phyloP scores from a whole-genome alignment of 2,888 invertebrate species.

The Carcina quercana region DNA sequence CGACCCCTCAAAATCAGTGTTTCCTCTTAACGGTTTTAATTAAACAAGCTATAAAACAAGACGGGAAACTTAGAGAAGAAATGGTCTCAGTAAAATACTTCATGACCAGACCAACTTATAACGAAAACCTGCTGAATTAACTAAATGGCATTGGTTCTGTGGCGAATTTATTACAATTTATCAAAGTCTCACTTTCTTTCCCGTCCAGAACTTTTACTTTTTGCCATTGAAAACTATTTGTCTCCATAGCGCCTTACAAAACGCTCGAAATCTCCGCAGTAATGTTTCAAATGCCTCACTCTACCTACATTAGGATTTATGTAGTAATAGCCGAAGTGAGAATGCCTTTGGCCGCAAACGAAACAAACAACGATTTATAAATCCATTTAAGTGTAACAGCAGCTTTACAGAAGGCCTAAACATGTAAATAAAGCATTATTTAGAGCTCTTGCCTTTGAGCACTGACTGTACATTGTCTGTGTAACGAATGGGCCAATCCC shows the following conservation, averaged over 20 bases:
- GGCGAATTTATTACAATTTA: slow-evolving; percentile 12
- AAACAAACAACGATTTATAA: slow-evolving; percentile 5
- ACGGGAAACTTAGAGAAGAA: no score
- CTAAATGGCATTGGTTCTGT: slow-evolving; percentile 4
- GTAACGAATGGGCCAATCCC: slow-evolving; percentile 39
- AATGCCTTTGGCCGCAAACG: slow-evolving; percentile 7
- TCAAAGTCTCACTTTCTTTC: slow-evolving; percentile 11
- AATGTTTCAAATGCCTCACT: slow-evolving; percentile 7
- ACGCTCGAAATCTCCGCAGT: slow-evolving; percentile 29
- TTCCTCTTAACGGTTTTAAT: no score
- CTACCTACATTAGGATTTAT: slow-evolving; percentile 7
- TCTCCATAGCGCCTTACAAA: slow-evolving; percentile 39
- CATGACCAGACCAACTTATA: no score
- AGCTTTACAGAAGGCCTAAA: slow-evolving; percentile 18
- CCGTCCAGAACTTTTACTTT: slow-evolving; percentile 17
- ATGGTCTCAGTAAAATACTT: no score
- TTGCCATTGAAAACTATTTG: slow-evolving; percentile 33
- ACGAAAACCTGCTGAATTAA: no score
- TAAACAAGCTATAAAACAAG: no score
- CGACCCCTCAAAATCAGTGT: no score
- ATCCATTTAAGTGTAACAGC: no score
- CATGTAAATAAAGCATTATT: slow-evolving; percentile 24
- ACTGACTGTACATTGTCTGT: slow-evolving; percentile 26
- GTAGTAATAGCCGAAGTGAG: slow-evolving; percentile 6
- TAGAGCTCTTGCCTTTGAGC: slow-evolving; percentile 14